These are phyloP conservation scores for Lymantria dispar DNA, from an alignment of 2,888 invertebrate genomes.

Conservation along the genomic window DNA sequence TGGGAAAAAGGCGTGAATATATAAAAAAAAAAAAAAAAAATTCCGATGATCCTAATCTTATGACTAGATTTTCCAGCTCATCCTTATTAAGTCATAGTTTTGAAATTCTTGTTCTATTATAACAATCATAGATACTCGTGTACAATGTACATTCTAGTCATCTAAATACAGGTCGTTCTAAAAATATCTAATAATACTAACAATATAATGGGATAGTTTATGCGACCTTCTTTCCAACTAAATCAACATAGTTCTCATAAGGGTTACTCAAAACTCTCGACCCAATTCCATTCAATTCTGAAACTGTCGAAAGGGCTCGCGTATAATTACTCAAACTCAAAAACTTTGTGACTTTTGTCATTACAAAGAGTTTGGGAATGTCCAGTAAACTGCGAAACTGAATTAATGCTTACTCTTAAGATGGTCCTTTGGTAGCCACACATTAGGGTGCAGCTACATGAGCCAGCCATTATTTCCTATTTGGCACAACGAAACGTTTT, in stretches of 20 bases:
- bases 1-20: no score
- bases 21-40: no score
- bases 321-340: conserved; percentile 48
- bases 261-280: conserved; percentile 9
- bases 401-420: background rate
- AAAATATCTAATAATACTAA: no score
- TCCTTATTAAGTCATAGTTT: no score
- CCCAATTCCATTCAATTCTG: conserved; percentile 19
- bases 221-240: background rate
- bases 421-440: background rate
- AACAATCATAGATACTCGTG: no score
- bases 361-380: conserved; percentile 31
- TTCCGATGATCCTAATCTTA: no score
- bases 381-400: conserved; percentile 6
- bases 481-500: no score
- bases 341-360: conserved; percentile 51
- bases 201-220: background rate
- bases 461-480: background rate
- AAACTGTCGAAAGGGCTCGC: conserved; percentile 36
- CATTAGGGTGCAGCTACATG: conserved; percentile 13
- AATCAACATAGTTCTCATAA: background rate
- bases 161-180: no score
- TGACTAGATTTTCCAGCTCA: no score
- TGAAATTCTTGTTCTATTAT: no score
- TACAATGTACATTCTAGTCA: no score